A percentile compares a stretch with the other conserved stretches of the same genome.
Conservation (phyloP, 1,140 invertebrate genomes). For the Heliconius congener region DNA sequence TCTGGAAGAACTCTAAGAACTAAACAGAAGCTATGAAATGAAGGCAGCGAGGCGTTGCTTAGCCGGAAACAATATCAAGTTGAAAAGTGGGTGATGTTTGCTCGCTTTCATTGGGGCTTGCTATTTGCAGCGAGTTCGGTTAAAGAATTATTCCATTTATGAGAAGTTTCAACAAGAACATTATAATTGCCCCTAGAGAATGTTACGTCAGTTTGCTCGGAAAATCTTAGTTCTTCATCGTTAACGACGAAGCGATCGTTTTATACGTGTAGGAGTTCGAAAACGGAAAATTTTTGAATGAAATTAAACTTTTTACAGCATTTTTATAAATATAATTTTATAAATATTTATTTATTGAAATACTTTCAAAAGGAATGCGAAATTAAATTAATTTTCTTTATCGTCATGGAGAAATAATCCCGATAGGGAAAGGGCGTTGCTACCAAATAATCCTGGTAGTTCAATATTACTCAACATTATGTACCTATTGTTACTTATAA, state of each 20-base stretch:
- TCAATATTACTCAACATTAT: background rate
- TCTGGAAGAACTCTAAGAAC: constrained; percentile 44
- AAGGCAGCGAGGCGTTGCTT: constrained; percentile 32
- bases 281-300: background rate
- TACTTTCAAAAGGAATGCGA: background rate
- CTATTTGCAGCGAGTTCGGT: constrained; percentile 40
- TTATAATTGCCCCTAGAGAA: constrained; percentile 26
- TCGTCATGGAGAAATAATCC: background rate
- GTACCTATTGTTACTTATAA: no score
- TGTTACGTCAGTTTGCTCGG: constrained; percentile 20
- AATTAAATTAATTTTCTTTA: background rate
- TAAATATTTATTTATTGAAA: background rate
- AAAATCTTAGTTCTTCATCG: constrained; percentile 19
- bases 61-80: constrained; percentile 51
- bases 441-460: background rate
- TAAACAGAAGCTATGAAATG: constrained; percentile 42
- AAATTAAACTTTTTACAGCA: background rate
- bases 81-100: constrained; percentile 49
- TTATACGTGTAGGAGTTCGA: background rate
- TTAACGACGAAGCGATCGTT: background rate
- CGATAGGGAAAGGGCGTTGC: background rate
- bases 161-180: constrained; percentile 30
- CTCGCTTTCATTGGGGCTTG: constrained; percentile 53
- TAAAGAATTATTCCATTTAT: constrained; percentile 45
- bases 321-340: background rate